Conservation (phyloP, 2,888 invertebrate species). For the Cryptocephalus moraei region DNA sequence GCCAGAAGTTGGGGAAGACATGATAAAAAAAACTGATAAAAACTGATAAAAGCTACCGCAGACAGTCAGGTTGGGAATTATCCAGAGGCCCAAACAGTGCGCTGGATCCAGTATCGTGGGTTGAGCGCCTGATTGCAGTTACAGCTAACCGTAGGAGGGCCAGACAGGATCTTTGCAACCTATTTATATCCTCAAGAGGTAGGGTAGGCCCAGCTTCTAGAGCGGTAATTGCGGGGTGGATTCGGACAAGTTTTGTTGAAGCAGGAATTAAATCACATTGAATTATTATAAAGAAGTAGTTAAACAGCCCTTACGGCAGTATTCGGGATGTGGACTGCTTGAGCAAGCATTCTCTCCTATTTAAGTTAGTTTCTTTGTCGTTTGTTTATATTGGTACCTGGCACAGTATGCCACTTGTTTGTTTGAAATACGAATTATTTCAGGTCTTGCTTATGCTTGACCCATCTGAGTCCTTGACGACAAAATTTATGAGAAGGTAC, state of each 20-base stretch:
- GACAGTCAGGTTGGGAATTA: constrained; percentile 1
- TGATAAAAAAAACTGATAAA: neutral
- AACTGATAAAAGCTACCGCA: neutral
- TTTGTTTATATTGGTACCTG: too few species aligned
- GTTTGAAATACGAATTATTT: constrained; percentile 3
- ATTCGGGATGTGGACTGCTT: neutral
- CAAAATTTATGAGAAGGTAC: neutral
- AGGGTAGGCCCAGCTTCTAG: constrained; percentile 2
- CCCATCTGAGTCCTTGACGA: neutral
- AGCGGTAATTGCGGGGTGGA: constrained; percentile 5
- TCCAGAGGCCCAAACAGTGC: neutral
- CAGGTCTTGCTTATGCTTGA: neutral
- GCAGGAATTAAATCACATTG: too few species aligned
- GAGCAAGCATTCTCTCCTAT: neutral
- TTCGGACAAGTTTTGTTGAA: neutral
- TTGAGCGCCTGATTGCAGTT: neutral
- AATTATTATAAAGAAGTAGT: too few species aligned
- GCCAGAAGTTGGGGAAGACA: neutral
- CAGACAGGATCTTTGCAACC: neutral
- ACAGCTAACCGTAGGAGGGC: neutral
- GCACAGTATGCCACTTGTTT: too few species aligned
- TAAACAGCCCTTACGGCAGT: too few species aligned
- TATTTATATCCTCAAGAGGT: constrained; percentile 3
- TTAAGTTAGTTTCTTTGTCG: too few species aligned
- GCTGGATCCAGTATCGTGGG: neutral